Conservation (phyloP, 2,113 vertebrate species). For the Microcebus tavaratra region DNA sequence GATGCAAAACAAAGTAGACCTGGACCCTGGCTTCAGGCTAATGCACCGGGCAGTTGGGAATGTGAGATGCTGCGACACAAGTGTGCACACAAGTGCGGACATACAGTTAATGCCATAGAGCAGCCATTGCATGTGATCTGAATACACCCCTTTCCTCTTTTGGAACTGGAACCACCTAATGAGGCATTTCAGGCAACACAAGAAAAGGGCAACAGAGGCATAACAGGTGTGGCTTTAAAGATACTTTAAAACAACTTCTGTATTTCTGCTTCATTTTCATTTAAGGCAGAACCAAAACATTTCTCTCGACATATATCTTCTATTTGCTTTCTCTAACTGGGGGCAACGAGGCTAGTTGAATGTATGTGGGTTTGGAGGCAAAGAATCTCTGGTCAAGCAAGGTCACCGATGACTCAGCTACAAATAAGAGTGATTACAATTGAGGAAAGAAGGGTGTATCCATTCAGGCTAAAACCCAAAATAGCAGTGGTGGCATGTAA, state of each 20-base stretch:
- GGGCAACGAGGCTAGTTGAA: neutral
- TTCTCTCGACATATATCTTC: too few species aligned
- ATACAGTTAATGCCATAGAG: neutral
- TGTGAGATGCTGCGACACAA: too few species aligned
- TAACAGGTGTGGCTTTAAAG: neutral
- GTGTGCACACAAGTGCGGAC: too few species aligned
- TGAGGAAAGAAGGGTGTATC: neutral
- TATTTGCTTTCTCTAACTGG: neutral
- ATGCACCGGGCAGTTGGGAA: neutral
- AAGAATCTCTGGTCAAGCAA: neutral
- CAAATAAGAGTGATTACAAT: neutral
- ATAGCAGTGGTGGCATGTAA: neutral
- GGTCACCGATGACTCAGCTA: neutral
- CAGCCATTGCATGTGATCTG: accelerated
- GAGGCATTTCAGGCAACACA: neutral
- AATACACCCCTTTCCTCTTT: neutral
- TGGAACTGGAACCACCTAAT: too few species aligned
- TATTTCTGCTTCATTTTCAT: neutral
- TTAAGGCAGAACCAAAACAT: neutral
- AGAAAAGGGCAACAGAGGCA: accelerated
- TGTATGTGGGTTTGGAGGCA: neutral
- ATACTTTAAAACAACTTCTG: neutral
- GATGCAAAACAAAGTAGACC: neutral
- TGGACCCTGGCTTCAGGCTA: neutral
- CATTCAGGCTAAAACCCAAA: neutral